Evolutionary conservation across 1,140 invertebrate genomes (phyloP), one percentile per base, ranked within the genome.

Genomic region (Lerema accius): DNA sequence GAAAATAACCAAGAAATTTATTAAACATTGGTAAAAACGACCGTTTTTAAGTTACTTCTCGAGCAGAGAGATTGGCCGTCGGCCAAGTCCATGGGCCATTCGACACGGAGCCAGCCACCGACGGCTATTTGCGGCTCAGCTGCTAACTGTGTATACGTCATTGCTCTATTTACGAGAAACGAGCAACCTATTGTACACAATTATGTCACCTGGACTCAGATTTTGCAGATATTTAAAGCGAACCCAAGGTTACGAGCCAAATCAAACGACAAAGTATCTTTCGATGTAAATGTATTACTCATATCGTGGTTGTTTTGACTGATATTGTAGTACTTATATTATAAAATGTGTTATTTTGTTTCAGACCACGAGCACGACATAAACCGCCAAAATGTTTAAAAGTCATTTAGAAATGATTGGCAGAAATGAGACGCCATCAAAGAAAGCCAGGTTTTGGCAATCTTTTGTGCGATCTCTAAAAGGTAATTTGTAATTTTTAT

Each of bases 401-500:
- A 96, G 92, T 92, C 96, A 96, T 92, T 94, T 97, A 91, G 96
- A 97, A 92, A 97, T 97, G 95, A 97, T 97, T 91, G 95, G 96
- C 90, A 95, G 96, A 91, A 96, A 97, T 86, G 96, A 97, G 92
- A 95, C 95, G 83, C 94, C 96, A 84, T 96, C 95, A 91, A 96
- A 96, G 92, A 97, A 97, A 92, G 96, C 96, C 82, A 97, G 95
- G 93, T 97, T 97, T 92, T 97, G 96, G 96, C 96, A 97, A 91
- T 96, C 96, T 78, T 97, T 96, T 87, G 96, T 97, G 88, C 94
- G 96, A 90, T 96, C 96, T 91, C 93, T 97, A 73, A 97, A 97
- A 94, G 96, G 96, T 97, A 92, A 93, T 76, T 37, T 37, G 9
- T 11, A 37, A 37, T 37, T 37, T 37, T 62, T 26, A 40, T 43